Percentiles rank a stretch among this genome's conserved stretches.
Evolutionary conservation across 2,888 invertebrate genomes (phyloP).

Genomic region (Cabera pusaria): DNA sequence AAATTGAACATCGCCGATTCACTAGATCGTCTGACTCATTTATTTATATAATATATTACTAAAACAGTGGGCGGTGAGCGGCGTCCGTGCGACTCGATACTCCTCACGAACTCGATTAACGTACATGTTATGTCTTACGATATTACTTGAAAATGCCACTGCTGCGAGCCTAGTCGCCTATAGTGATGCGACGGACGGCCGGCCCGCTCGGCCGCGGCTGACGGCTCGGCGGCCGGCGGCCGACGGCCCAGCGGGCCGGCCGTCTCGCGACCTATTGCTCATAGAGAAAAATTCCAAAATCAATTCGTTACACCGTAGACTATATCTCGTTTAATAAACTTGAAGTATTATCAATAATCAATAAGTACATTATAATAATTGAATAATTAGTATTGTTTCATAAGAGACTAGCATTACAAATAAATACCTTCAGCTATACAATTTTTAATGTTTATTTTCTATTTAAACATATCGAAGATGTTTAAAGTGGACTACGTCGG

Average conservation of each 20-base stretch:
- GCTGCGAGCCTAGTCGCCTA: constrained; percentile 79
- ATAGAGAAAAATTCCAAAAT: constrained; percentile 77
- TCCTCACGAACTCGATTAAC: constrained; percentile 71
- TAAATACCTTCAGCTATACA: constrained; percentile 83
- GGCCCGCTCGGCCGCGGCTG: constrained; percentile 17
- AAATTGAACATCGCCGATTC: constrained; percentile 82
- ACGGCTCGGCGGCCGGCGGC: constrained; percentile 19
- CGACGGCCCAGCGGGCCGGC: constrained; percentile 35
- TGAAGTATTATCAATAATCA: constrained; percentile 83
- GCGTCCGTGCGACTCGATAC: constrained; percentile 54
- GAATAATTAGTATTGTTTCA: constrained; percentile 83
- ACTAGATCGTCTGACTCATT: constrained; percentile 65
- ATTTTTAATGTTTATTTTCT: constrained; percentile 78
- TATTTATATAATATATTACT: constrained; percentile 54
- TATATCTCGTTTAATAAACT: constrained; percentile 81
- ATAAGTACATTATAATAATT: constrained; percentile 83
- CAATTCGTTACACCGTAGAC: constrained; percentile 81
- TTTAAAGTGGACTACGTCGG: constrained; percentile 78
- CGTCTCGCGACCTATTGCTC: constrained; percentile 71
- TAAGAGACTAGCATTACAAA: constrained; percentile 84
- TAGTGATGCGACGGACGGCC: constrained; percentile 30
- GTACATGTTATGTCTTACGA: constrained; percentile 78
- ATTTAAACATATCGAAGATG: constrained; percentile 81
- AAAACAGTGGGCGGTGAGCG: constrained; percentile 74
- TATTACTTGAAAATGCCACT: constrained; percentile 80